Base-by-base conservation (phyloP, 2,113 vertebrate species). In the Melanerpes formicivorus region DNA sequence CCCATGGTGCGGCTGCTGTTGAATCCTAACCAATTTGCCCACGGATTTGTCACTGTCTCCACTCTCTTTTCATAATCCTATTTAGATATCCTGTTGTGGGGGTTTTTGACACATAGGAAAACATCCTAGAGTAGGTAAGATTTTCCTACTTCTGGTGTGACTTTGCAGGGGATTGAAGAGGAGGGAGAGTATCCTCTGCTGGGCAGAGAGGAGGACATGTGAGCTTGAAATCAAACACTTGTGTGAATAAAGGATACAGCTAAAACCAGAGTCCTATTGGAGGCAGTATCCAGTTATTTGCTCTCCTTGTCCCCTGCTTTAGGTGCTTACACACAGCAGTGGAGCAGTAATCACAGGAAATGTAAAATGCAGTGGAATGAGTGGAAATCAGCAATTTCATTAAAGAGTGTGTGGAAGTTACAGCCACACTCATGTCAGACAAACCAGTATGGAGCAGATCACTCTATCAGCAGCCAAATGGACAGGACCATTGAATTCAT, bases 331-430 rank as follows among this genome's bases (percentile, higher is more conserved):
- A 46, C 6, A 30, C 15, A 73, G 17, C 72, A 62, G 25, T 48
- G n/a, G 46, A 66, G 25, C 13, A 64, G 19, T 40, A 65, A 65
- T 89, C 59, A 76, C 18, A 54, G 50, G 62, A 72, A 81, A 75
- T 90, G 90, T 81, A 65, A 88, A 88, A 80, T 64, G 75, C 16
- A 40, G 22, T 78, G 55, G 76, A 79, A 78, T 65, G 40, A 84
- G 15, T 66, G 26, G 72, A 87, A 79, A 95, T 74, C 23, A n/a
- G 26, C 29, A 73, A 60, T 55, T 84, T 52, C 63, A 58, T 88
- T 86, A 80, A 92, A 62, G 6, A 52, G 40, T 66, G 44, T 50
- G 14, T 70, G 37, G 19, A 82, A 76, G 23, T 72, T 80, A 63
- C 19, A 76, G 50, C 4, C 19, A 18, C 76, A 18, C 76, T 80